Conservation (phyloP, 2,888 invertebrate genomes). For the Drosophila borealis region DNA sequence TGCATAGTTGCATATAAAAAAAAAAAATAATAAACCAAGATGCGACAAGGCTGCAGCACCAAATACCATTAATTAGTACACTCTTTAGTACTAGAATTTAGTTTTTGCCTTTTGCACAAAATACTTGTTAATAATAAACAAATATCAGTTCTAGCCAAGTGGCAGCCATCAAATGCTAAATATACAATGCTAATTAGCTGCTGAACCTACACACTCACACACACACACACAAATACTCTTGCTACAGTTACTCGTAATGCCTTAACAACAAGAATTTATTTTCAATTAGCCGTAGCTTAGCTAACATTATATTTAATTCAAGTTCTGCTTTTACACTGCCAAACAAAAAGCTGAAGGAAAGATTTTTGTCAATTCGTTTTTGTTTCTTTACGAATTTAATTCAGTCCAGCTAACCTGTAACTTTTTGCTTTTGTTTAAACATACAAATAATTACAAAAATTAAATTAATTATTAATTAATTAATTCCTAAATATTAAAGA, state of each 20-base stretch:
- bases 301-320: slow-evolving; percentile 8
- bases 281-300: slow-evolving; percentile 39
- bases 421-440: no score
- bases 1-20: slow-evolving; percentile 50
- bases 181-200: slow-evolving; percentile 75
- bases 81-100: slow-evolving; percentile 64
- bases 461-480: no score
- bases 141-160: slow-evolving; percentile 29
- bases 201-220: slow-evolving; percentile 53
- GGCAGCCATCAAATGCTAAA: slow-evolving; percentile 21
- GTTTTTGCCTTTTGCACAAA: slow-evolving; percentile 65
- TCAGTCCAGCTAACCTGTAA: no score
- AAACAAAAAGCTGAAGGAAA: slow-evolving; percentile 16
- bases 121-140: slow-evolving; percentile 17
- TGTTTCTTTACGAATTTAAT: not conserved
- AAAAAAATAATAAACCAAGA: slow-evolving; percentile 9
- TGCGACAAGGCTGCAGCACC: slow-evolving; percentile 59
- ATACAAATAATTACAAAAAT: no score
- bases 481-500: no score
- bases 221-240: slow-evolving; percentile 15
- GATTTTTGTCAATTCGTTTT: slow-evolving; percentile 3
- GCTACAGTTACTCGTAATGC: slow-evolving; percentile 27
- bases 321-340: slow-evolving; percentile 33
- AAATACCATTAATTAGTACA: slow-evolving; percentile 55
- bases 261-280: slow-evolving; percentile 10